Evolutionary conservation across 2,888 invertebrate genomes (phyloP), one percentile per base, ranked within the genome.

Genomic region (Zelleria hepariella): DNA sequence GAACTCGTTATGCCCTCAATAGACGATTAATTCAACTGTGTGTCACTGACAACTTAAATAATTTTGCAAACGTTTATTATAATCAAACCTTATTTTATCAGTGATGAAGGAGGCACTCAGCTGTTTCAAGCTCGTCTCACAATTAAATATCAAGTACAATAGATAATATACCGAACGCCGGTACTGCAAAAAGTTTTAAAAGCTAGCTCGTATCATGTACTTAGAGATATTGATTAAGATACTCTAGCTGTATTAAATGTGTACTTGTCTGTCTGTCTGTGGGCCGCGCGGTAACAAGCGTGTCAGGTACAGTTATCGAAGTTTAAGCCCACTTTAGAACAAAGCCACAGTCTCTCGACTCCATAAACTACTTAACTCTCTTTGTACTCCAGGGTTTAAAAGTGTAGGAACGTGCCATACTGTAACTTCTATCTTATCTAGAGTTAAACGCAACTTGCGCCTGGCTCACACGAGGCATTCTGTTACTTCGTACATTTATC

Each of bases 221-320:
- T 55, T 55, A 32, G 7, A 55, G 55, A 55, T 55, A 55, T 55
- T 18, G 55, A 55, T 55, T 55, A 32, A 55, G 55, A 55, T 55
- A 55, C 27, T 32, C 18, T 21, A 21, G 21, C 18, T 21, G 27
- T 27, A 55, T 55, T 55, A 32, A 55, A 55, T 55, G 53, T 24
- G 23, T 24, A 24, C 49, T 24, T 53, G 32, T 55, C 55, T 21
- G 55, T 55, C 23, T 53, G 32, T 55, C 55, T 27, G 55, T 55
- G 32, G 55, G 55, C 24, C 55, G 32, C 32, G 55, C 27, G 55
- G 55, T 55, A 55, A 55, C 55, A 55, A 55, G 55, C 55, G 55
- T 55, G 55, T 32, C 55, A 55, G 20, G 55, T 55, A 55, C 55
- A 55, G 55, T 55, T 55, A 55, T 32, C 20, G 55, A 10, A 32